phyloP scores from a whole-genome alignment of 2,797 vertebrate genomes.

The Tenualosa ilisha region DNA sequence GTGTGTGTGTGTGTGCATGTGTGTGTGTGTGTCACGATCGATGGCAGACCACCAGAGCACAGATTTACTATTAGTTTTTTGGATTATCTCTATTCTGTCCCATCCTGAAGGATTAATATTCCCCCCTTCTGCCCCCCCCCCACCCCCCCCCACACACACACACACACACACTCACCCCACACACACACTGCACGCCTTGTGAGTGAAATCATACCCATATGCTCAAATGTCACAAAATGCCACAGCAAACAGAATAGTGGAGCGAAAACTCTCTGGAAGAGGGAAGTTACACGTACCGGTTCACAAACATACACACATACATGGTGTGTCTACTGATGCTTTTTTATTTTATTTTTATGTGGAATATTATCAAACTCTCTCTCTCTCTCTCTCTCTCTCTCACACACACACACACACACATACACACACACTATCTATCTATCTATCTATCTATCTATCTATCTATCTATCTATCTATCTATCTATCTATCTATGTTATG shows the following conservation, averaged over 20 bases:
- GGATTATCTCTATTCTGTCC: conserved; percentile 87
- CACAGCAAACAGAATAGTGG: conserved; percentile 74
- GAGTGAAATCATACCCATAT: conserved; percentile 46
- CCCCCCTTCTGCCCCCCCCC: conserved; percentile 69
- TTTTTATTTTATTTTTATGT: background rate
- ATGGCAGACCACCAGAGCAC: conserved; percentile 52
- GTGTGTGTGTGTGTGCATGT: background rate
- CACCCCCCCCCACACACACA: background rate
- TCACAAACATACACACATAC: background rate
- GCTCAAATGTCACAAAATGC: conserved; percentile 88
- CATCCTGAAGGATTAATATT: conserved; percentile 72
- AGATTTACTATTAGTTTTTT: conserved; percentile 78
- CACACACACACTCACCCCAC: background rate
- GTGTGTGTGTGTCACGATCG: conserved; percentile 21
- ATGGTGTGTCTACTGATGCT: background rate
- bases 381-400: too few species aligned
- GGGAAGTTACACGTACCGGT: background rate
- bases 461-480: too few species aligned
- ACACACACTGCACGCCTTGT: background rate
- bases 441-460: too few species aligned
- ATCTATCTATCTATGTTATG: too few species aligned
- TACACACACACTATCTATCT: background rate
- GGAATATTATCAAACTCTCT: background rate
- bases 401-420: background rate
- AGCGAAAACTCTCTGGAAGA: background rate